Evolutionary conservation across 2,888 invertebrate species (phyloP).

Genomic region (Apodemia mormo): DNA sequence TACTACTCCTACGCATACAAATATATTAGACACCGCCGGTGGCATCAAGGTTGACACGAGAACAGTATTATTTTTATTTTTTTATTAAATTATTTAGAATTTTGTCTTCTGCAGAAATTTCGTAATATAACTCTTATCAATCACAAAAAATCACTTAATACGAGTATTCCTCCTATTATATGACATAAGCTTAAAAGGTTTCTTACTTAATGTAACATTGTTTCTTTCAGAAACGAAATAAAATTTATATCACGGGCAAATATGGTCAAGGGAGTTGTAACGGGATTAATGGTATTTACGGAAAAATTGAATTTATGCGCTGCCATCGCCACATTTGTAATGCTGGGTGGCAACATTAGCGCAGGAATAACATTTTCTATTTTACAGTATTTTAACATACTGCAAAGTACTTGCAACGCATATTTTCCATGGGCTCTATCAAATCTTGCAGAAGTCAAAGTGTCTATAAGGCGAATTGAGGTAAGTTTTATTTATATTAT

Average conservation of each 20-base stretch:
- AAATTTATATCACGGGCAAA: slow-evolving; percentile 83
- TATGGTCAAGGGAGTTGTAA: slow-evolving; percentile 84
- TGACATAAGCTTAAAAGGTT: no score
- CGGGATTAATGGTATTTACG: slow-evolving; percentile 88
- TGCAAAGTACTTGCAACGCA: slow-evolving; percentile 85
- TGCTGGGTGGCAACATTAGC: slow-evolving; percentile 82
- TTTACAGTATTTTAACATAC: slow-evolving; percentile 89
- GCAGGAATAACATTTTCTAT: slow-evolving; percentile 87
- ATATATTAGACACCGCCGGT: no score
- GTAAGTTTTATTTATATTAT: slow-evolving; percentile 47
- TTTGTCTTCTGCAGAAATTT: no score
- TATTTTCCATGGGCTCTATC: slow-evolving; percentile 83
- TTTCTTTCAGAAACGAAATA: slow-evolving; percentile 83
- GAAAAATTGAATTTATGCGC: slow-evolving; percentile 91
- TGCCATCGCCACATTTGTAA: slow-evolving; percentile 87
- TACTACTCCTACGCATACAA: no score
- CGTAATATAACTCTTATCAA: no score
- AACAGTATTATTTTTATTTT: no score
- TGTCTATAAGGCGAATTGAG: slow-evolving; percentile 84
- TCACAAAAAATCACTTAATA: no score
- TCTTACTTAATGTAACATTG: no score
- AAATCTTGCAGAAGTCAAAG: slow-evolving; percentile 82
- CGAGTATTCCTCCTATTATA: no score
- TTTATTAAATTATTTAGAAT: no score
- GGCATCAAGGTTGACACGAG: no score